Percentiles rank a stretch among this genome's conserved stretches.
Conservation (phyloP, 2,888 invertebrate species). For the Diadegma fenestrale region DNA sequence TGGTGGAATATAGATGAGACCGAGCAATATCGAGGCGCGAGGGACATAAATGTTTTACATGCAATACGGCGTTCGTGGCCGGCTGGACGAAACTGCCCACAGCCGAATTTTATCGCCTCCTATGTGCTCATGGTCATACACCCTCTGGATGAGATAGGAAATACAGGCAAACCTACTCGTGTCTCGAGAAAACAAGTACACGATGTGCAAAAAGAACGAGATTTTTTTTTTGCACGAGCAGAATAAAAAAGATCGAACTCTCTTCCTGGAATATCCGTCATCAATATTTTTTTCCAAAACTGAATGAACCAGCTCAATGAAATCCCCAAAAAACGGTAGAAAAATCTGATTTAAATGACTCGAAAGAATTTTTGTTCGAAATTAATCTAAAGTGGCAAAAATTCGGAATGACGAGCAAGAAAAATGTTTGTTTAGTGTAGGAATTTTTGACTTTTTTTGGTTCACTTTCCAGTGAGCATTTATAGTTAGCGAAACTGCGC, state of each 20-base stretch:
- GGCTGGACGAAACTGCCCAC: conserved; percentile 84
- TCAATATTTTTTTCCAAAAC: not conserved
- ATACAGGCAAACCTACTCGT: conserved; percentile 30
- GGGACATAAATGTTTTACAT: conserved; percentile 85
- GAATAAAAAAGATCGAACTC: conserved; percentile 60
- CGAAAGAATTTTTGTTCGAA: not conserved
- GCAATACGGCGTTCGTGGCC: conserved; percentile 83
- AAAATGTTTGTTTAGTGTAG: not conserved
- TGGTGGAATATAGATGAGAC: conserved; percentile 63
- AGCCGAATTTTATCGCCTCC: conserved; percentile 84
- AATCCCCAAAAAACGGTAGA: not conserved
- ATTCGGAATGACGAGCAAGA: not conserved
- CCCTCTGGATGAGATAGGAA: conserved; percentile 27
- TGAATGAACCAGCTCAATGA: not conserved
- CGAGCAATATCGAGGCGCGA: conserved; percentile 79
- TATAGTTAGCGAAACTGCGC: conserved; percentile 5
- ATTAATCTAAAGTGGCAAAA: not conserved
- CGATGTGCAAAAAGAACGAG: conserved; percentile 75
- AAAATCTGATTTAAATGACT: not conserved
- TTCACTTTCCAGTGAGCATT: conserved; percentile 8
- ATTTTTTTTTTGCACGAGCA: conserved; percentile 72
- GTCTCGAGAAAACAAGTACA: conserved; percentile 41
- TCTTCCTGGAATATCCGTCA: not conserved
- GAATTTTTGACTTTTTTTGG: not conserved
- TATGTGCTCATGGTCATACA: conserved; percentile 67